Evolutionary conservation across 2,888 invertebrate genomes (phyloP), one percentile per base, ranked within the genome.

Genomic region (Drosophila ustulata): DNA sequence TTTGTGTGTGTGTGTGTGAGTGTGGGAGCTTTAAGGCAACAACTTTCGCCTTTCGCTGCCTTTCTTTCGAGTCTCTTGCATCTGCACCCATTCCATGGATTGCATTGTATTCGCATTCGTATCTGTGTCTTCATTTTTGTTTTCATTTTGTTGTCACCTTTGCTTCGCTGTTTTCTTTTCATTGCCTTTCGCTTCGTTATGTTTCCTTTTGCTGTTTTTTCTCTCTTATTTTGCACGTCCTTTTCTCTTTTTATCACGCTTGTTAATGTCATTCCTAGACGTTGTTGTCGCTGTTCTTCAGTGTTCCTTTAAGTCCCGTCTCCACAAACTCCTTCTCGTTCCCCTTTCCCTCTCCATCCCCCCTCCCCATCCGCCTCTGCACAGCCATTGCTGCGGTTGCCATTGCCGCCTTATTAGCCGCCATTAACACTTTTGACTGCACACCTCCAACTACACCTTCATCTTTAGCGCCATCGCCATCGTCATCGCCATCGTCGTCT

Each of bases 321-420:
- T 13, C 39, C 39, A 41, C 7, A 41, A 41, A 41, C 39, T 41
- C 39, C 39, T 41, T 26, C 37, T 23, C 26, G 3, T 13, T 6
- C 7, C 43, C 4, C 34, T 61, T n/a, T 37, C 34, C 18, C 8
- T 50, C 6, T 26, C 37, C 23, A 13, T 18, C 18, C 11, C 26
- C n/a, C n/a, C n/a, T n/a, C n/a, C n/a, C n/a, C n/a, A n/a, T n/a
- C 43, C 37, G 30, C 43, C 51, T 34, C 46, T 23, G 28, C 28
- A 37, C 45, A 41, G 71, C 49, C 49, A 65, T 76, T 66, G 59
- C 56, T 66, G 71, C 51, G 68, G 59, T 70, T 68, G 61, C 70
- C 75, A 75, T 66, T 81, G 77, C 70, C 70, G 83, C 88, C 83
- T 84, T 84, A 88, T 84, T 84, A 84, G 83, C 88, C 80, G 71